These are phyloP conservation scores for Drosophila tsacasi DNA, from an alignment of 1,140 invertebrate species.

Conservation along the genomic window DNA sequence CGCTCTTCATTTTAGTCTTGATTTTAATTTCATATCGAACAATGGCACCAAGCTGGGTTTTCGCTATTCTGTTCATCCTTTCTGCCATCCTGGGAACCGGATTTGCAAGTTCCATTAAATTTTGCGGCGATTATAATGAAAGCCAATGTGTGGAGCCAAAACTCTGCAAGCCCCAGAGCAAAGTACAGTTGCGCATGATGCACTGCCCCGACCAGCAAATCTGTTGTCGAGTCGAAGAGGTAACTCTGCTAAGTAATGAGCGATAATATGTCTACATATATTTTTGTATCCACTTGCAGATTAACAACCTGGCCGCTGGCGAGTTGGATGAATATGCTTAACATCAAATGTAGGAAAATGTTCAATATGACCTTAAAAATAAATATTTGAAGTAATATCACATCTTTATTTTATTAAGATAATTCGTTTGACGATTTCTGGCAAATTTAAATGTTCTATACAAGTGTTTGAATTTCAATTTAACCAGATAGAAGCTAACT, in stretches of 20 bases:
- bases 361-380: neutral
- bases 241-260: neutral
- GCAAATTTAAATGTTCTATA: too few relatives aligned
- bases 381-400: neutral
- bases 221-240: neutral
- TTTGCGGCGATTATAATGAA: neutral
- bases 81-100: neutral
- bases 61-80: neutral
- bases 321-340: neutral
- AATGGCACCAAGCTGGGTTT: neutral
- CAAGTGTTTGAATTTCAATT: too few relatives aligned
- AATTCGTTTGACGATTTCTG: too few relatives aligned
- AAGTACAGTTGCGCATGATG: neutral
- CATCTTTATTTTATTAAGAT: too few relatives aligned
- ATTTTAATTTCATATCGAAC: neutral
- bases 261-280: neutral
- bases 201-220: neutral
- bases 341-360: neutral
- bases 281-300: neutral
- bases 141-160: neutral
- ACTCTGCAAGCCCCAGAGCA: neutral
- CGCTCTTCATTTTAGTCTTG: neutral
- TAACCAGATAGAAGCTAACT: too few relatives aligned
- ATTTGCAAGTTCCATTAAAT: neutral
- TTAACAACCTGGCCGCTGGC: neutral